Evolutionary conservation across 2,888 invertebrate genomes (phyloP).

Genomic region (Aquatica leii): DNA sequence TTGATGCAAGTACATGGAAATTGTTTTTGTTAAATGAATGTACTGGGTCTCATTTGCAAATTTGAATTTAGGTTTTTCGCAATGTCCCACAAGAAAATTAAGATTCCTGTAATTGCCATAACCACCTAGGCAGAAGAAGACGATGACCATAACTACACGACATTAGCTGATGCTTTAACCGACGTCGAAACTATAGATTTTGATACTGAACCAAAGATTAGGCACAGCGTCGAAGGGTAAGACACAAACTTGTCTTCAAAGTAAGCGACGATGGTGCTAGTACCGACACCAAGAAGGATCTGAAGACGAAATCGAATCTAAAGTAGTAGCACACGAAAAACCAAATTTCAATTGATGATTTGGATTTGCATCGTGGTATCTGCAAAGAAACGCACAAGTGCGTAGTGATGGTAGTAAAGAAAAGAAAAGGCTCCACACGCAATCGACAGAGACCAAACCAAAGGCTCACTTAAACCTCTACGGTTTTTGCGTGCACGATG

Average conservation of each 20-base stretch:
- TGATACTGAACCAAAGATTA: slow-evolving; percentile 47
- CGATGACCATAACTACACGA: slow-evolving; percentile 54
- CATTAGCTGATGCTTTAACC: slow-evolving; percentile 58
- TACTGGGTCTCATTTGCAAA: slow-evolving; percentile 3
- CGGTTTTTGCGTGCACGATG: slow-evolving; percentile 47
- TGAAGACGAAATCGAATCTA: slow-evolving; percentile 54
- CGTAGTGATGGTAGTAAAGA: slow-evolving; percentile 18
- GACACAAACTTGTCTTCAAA: slow-evolving; percentile 52
- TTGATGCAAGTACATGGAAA: slow-evolving; percentile 25
- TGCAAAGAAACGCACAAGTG: slow-evolving; percentile 28
- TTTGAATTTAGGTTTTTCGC: slow-evolving; percentile 8
- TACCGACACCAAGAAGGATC: slow-evolving; percentile 62
- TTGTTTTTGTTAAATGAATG: slow-evolving; percentile 12
- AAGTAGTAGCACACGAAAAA: slow-evolving; percentile 35
- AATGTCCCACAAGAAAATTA: slow-evolving; percentile 15
- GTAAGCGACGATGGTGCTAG: slow-evolving; percentile 45
- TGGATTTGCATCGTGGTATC: slow-evolving; percentile 29
- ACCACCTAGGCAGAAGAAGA: slow-evolving; percentile 58
- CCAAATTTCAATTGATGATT: slow-evolving; percentile 48
- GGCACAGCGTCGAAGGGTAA: slow-evolving; percentile 29
- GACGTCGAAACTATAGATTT: slow-evolving; percentile 66
- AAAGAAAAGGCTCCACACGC: slow-evolving; percentile 37
- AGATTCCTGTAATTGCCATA: slow-evolving; percentile 53
- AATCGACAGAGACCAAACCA: slow-evolving; percentile 22
- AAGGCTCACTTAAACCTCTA: background rate